A percentile compares a stretch with the other conserved stretches of the same genome.
phyloP scores from a whole-genome alignment of 2,888 invertebrate genomes.

The Dicyrtoma fusca region DNA sequence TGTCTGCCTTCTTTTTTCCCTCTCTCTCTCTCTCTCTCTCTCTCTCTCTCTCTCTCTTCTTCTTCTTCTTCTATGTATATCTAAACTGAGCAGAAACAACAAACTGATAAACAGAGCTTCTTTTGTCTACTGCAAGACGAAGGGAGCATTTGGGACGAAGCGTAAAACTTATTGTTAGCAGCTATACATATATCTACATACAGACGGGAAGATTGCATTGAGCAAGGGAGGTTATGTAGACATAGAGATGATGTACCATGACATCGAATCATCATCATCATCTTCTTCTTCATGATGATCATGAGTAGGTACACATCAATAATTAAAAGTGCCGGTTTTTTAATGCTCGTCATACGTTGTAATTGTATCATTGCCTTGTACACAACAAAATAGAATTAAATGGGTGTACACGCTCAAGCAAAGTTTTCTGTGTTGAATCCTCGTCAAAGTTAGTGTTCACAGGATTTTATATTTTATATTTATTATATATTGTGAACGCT shows the following conservation, averaged over 20 bases:
- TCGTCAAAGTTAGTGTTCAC: conserved; percentile 6
- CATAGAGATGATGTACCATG: conserved; percentile 11
- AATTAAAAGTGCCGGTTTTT: conserved; percentile 36
- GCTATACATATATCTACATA: too few species aligned
- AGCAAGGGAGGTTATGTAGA: too few species aligned
- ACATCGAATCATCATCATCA: background rate
- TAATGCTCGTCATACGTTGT: conserved; percentile 16
- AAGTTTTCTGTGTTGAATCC: conserved; percentile 19
- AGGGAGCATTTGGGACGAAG: too few species aligned
- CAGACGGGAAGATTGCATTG: too few species aligned
- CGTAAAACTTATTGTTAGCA: too few species aligned
- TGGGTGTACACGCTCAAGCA: conserved; percentile 29
- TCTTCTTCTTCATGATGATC: background rate
- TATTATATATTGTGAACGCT: conserved; percentile 2
- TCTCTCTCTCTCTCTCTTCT: too few species aligned
- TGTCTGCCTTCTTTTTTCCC: too few species aligned
- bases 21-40: too few species aligned
- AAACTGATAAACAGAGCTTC: too few species aligned
- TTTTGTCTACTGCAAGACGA: too few species aligned
- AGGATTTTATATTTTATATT: background rate
- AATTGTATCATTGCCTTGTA: conserved; percentile 29
- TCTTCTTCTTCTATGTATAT: too few species aligned
- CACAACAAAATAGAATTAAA: conserved; percentile 31
- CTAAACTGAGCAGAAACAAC: too few species aligned
- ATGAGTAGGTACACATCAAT: conserved; percentile 16